Evolutionary conservation across 1,140 invertebrate species (phyloP), one percentile per base, ranked within the genome.

Genomic region (Habropoda laboriosa): DNA sequence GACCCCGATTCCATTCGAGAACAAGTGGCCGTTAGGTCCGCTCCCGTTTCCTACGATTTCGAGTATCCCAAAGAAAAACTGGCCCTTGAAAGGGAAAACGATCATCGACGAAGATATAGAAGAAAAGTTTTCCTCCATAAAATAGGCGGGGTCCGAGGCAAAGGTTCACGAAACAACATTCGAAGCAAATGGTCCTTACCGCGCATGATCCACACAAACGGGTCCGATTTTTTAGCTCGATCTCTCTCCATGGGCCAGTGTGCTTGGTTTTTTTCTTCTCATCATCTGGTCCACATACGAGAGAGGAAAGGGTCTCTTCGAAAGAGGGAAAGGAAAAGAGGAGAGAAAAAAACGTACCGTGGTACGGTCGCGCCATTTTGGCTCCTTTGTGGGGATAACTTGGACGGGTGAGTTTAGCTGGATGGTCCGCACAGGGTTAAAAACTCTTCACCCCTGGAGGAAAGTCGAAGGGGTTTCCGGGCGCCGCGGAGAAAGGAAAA

Each of bases 361-460:
- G n/a, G 38, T 47, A 60, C 21, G 13, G 47, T 42, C 16, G 18
- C 88, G 78, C 82, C 86, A 83, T 83, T 87, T 87, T 86, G 85
- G 70, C 87, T 88, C 83, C 80, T 89, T 92, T 91, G 88, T 91
- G 82, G 63, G 81, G 47, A 66, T 63, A 40, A n/a, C 45, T 42
- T 64, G 38, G 49, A 21, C 47, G 4, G 67, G 6, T 32, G 10
- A 32, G 47, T 24, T 53, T 67, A 74, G 79, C 66, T 74, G 21
- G 66, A 78, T 67, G 83, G 77, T 12, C 13, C 64, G n/a, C n/a
- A n/a, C n/a, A 49, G 88, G 89, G 89, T 90, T 90, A 89, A 91
- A 92, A 92, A 91, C 85, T 79, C 40, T 73, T 88, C 84, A 75
- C 83, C 87, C 87, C 85, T 79, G 76, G 82, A 79, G 85, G 79